Percentiles rank a stretch among this genome's conserved stretches.
Evolutionary conservation across 2,888 invertebrate species (phyloP).

Genomic region (Helicoverpa assulta): DNA sequence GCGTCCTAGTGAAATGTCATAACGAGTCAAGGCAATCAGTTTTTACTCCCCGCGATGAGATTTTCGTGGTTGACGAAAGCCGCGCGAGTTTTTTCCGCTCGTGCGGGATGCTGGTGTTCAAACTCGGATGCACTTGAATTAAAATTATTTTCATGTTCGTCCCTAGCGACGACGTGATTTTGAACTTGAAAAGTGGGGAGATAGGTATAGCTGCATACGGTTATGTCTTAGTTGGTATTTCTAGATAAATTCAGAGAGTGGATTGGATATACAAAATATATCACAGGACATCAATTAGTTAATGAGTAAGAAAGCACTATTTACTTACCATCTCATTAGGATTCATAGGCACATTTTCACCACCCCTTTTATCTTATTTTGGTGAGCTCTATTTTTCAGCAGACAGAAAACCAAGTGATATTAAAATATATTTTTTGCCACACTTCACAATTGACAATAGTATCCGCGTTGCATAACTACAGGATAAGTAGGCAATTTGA

Average conservation of each 20-base stretch:
- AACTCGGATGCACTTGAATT: conserved; percentile 8
- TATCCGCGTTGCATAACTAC: conserved; percentile 23
- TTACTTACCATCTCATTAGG: too few species aligned
- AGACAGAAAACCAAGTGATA: background rate
- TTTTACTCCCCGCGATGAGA: conserved; percentile 8
- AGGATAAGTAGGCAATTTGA: conserved; percentile 34
- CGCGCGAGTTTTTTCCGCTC: conserved; percentile 5
- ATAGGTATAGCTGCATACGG: background rate
- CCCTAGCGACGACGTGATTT: background rate
- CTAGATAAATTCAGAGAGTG: too few species aligned
- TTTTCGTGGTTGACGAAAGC: conserved; percentile 4
- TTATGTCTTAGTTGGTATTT: too few species aligned
- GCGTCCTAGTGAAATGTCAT: background rate
- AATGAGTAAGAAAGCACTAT: too few species aligned
- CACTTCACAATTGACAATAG: background rate
- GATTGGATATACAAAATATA: too few species aligned
- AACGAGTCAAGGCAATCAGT: conserved; percentile 3
- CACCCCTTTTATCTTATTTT: too few species aligned
- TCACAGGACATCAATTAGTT: too few species aligned
- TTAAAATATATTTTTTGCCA: background rate
- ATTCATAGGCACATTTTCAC: too few species aligned
- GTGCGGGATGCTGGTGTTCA: conserved; percentile 6
- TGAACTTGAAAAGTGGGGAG: background rate
- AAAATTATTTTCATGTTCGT: background rate
- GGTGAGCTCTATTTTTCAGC: background rate